Evolutionary conservation across 2,888 invertebrate genomes (phyloP), one percentile per base, ranked within the genome.

Genomic region (Caenorhabditis sp.): DNA sequence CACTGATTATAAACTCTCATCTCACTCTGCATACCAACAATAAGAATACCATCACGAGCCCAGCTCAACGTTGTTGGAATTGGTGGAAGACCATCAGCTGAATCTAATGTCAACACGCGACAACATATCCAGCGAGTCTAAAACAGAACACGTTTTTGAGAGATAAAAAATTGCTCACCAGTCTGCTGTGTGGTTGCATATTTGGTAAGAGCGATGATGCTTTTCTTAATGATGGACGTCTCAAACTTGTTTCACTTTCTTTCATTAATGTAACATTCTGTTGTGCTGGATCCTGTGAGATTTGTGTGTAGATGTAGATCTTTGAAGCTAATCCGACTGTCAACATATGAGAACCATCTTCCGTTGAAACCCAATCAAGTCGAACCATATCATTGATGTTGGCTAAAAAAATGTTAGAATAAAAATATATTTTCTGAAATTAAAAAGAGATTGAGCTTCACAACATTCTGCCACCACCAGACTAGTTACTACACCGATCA

Each of bases 21-120:
- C 89, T 99, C 99, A 1, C 96, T 97, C 88, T 97, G 96, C 97
- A 99, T 97, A 1, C 97, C 99, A 1, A 99, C 96, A 0, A 99
- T 95, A 1, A 99, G 90, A 78, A 99, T 95, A 0, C 97, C 97
- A 87, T 97, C 97, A 26, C 99, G 91, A 0, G 97, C 96, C 97
- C 99, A 99, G 1, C 95, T 95, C 84, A 97, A 93, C 88, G 97
- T 95, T 94, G 97, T 97, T 0, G 99, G 99, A 58, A 99, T 89
- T 0, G 97, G 97, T 0, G 96, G 95, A 50, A 97, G 89, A 0
- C 97, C 95, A 87, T 99, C 99, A 0, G 95, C 97, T 23, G 85
- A 84, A 49, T 83, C 76, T 55, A 86, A 60, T 26, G 75, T 75
- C 8, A 86, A 65, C 12, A 78, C 71, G 8, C 87, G 74, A 50